Percentiles rank a stretch among this genome's conserved stretches.
These are phyloP conservation scores for Pseudomyrmex flavicornis DNA, from an alignment of 1,140 invertebrate species.

Conservation along the genomic window DNA sequence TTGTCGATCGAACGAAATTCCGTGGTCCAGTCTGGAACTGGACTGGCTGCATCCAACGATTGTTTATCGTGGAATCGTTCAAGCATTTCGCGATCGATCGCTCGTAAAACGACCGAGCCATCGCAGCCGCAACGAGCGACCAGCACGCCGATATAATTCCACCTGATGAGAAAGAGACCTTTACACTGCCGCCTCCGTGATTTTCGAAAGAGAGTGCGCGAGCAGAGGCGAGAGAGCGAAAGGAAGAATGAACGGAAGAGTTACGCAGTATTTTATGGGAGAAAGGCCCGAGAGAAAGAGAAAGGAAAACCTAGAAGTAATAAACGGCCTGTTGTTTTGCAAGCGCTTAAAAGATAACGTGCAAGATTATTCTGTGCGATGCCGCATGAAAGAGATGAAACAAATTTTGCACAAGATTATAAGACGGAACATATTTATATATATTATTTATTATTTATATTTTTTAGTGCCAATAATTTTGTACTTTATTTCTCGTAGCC, in stretches of 20 bases:
- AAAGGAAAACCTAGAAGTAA: conserved; percentile 27
- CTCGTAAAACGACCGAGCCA: conserved; percentile 64
- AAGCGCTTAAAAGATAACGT: background rate
- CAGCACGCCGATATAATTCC: conserved; percentile 63
- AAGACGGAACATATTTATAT: background rate
- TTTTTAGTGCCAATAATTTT: background rate
- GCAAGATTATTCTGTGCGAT: background rate
- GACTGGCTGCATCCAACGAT: conserved; percentile 56
- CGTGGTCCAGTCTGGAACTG: background rate
- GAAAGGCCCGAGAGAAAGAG: conserved; percentile 43
- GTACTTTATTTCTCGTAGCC: no score
- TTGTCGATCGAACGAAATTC: conserved; percentile 16
- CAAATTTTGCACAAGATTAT: no score
- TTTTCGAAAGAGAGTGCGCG: conserved; percentile 22
- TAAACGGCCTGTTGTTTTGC: conserved; percentile 26
- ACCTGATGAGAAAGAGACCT: conserved; percentile 59
- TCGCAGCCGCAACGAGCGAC: conserved; percentile 58
- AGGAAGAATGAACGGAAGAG: conserved; percentile 38
- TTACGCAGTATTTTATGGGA: conserved; percentile 8
- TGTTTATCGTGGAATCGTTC: conserved; percentile 71
- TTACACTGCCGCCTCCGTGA: background rate
- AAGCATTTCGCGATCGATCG: conserved; percentile 73
- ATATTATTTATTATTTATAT: background rate
- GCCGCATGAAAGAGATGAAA: background rate
- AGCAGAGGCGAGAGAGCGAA: conserved; percentile 22